Conservation (phyloP, 2,888 invertebrate genomes). For the Blastobasis adustella region DNA sequence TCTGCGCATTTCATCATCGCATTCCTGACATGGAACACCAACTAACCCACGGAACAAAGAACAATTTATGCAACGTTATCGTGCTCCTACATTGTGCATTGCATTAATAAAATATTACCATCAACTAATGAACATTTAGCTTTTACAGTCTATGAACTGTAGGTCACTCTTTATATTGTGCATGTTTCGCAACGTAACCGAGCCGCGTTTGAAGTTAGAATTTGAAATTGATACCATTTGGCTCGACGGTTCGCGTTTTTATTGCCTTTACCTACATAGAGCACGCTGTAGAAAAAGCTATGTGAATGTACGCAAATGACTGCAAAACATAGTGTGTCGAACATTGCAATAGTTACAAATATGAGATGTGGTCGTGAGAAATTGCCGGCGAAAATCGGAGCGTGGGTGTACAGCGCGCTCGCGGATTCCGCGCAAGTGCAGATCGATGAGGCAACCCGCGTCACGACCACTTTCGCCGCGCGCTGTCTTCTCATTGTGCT, state of each 20-base stretch:
- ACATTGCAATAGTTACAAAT: conserved; percentile 40
- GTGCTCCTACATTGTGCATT: too few relatives aligned
- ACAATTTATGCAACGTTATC: not conserved
- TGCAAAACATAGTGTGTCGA: conserved; percentile 42
- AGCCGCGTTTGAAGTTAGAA: too few relatives aligned
- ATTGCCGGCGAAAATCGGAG: conserved; percentile 54
- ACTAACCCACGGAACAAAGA: conserved; percentile 10
- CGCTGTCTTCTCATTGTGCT: conserved; percentile 30
- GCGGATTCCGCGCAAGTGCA: conserved; percentile 47
- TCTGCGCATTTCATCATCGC: conserved; percentile 45
- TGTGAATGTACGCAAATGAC: conserved; percentile 40
- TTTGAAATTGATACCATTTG: too few relatives aligned
- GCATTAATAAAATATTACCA: too few relatives aligned
- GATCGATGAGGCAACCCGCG: conserved; percentile 53
- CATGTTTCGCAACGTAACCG: conserved; percentile 25
- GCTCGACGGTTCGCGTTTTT: not conserved
- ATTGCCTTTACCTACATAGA: conserved; percentile 40
- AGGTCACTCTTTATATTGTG: too few relatives aligned
- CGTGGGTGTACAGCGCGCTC: conserved; percentile 63
- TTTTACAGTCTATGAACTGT: too few relatives aligned
- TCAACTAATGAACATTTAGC: too few relatives aligned
- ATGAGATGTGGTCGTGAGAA: conserved; percentile 58
- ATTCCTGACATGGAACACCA: conserved; percentile 31
- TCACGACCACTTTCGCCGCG: conserved; percentile 58
- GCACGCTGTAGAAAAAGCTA: conserved; percentile 35